Evolutionary conservation across 2,797 vertebrate species (phyloP), one percentile per base, ranked within the genome.

Genomic region (Iguana delicatissima): DNA sequence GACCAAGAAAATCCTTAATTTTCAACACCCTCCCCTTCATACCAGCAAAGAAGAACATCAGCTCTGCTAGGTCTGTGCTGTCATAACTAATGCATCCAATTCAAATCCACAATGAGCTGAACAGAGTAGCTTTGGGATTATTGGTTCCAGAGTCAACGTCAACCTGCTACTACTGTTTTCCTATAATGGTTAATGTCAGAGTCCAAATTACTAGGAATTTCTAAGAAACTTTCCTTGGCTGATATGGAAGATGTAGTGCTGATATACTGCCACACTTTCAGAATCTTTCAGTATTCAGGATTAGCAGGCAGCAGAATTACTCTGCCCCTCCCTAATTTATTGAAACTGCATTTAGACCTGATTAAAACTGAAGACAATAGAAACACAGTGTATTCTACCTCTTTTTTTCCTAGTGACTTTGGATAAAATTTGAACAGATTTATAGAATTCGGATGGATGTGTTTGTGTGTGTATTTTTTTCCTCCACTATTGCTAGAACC

Each of bases 401-500:
- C 67, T 32, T 69, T 32, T 32, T 32, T 20, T 26, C 73, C 73
- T 42, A 42, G 42, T 50, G 32, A 69, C 3, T 32, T 67, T 55
- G 14, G 55, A 57, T 32, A 69, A 72, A 10, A 46, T 10, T 55
- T 22, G 69, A n/a, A 62, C 1, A 42, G 81, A 87, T 84, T 88
- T 10, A n/a, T 79, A 22, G 46, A 5, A 0, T 0, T 72, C 67
- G 84, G 64, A 38, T 69, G 42, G 16, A 35, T 35, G 3, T 72
- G 38, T 29, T 9, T 8, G 8, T 1, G 12, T 18, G 12, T 7
- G 10, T 24, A 86, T 14, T 0, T 6, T 0, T 93, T 93, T 46
- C 42, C 89, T 93, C 35, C 57, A 87, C 85, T 57, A 62, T 46
- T 88, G 29, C 32, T 88, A 14, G 32, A 35, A 35, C 18, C 26